phyloP scores from a whole-genome alignment of 2,113 vertebrate genomes.

The Isichthys henryi region DNA sequence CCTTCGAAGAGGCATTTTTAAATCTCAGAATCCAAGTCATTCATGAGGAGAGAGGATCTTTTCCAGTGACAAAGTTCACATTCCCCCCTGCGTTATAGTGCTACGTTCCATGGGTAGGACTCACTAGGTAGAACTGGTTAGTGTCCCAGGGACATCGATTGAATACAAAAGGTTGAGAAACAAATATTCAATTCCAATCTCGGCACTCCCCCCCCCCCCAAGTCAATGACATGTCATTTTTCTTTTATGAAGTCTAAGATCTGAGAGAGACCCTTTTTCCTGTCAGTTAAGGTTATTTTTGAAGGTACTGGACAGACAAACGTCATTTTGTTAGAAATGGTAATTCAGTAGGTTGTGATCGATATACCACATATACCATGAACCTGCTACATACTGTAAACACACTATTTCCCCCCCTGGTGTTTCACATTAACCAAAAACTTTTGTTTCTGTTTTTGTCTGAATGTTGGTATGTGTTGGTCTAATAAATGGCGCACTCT shows the following conservation, averaged over 20 bases:
- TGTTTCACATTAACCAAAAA: background rate
- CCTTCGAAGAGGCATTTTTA: slow-evolving; percentile 37
- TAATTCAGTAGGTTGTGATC: background rate
- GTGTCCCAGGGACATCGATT: background rate
- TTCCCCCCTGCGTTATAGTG: slow-evolving; percentile 23
- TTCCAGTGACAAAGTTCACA: slow-evolving; percentile 18
- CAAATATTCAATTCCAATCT: background rate
- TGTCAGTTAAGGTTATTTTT: background rate
- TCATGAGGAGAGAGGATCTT: background rate
- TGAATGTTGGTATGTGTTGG: background rate
- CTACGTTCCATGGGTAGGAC: slow-evolving; percentile 26
- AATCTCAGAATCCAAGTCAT: background rate
- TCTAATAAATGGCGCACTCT: background rate
- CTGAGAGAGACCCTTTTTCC: background rate
- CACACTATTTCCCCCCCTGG: background rate
- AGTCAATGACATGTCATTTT: background rate
- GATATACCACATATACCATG: too few species aligned
- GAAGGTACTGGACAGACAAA: background rate
- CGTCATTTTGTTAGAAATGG: background rate
- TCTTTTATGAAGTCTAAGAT: background rate
- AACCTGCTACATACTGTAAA: background rate
- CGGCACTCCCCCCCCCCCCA: background rate
- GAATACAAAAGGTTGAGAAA: background rate
- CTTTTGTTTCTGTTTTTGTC: background rate
- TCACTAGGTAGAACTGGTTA: background rate